Conservation (phyloP, 1,140 invertebrate genomes). For the Caligus rogercresseyi region DNA sequence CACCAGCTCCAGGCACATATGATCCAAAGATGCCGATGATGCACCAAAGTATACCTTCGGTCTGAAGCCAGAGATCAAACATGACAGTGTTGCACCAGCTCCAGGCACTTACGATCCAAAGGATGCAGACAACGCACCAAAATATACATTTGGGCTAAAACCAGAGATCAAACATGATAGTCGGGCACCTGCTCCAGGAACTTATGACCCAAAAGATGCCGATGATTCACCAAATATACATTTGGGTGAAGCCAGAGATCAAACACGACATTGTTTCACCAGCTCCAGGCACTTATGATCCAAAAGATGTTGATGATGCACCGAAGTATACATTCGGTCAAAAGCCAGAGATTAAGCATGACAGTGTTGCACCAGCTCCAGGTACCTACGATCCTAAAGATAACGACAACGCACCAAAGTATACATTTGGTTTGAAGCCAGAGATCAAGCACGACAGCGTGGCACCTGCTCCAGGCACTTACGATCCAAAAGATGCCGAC, state of each 20-base stretch:
- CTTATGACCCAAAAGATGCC: conserved; percentile 5
- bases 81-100: not conserved
- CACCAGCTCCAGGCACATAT: conserved; percentile 17
- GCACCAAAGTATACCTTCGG: not conserved
- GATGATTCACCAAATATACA: not conserved
- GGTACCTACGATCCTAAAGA: conserved; percentile 18
- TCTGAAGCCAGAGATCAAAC: not conserved
- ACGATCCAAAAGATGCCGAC: conserved; percentile 9
- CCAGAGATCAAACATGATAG: conserved; percentile 12
- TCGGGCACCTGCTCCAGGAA: conserved; percentile 10
- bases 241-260: conserved; percentile 17
- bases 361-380: conserved; percentile 11
- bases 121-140: not conserved
- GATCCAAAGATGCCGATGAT: conserved; percentile 9
- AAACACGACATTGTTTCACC: conserved; percentile 4
- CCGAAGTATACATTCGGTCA: conserved; percentile 11
- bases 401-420: not conserved
- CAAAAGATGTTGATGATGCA: not conserved
- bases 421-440: conserved; percentile 15
- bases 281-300: conserved; percentile 16
- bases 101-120: conserved; percentile 14
- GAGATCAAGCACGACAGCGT: conserved; percentile 9
- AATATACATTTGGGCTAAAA: too few relatives aligned
- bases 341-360: conserved; percentile 12
- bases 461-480: conserved; percentile 10